phyloP scores from a whole-genome alignment of 2,113 vertebrate genomes.

The Labeo catla region DNA sequence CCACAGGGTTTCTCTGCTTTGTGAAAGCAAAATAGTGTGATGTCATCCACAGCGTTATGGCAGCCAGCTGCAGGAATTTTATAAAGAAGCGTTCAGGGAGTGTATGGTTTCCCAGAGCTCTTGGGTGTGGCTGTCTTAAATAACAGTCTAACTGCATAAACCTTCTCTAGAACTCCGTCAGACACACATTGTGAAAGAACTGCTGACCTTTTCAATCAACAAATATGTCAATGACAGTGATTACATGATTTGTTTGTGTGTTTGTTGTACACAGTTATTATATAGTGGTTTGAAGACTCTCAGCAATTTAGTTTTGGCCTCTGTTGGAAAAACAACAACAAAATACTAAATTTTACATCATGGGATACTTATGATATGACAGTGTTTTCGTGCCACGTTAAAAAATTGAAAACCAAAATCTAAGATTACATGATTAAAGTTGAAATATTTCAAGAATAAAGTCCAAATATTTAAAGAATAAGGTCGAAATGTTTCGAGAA shows the following conservation, averaged over 20 bases:
- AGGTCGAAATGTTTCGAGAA: no score
- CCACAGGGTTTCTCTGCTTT: neutral
- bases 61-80: conserved; percentile 37
- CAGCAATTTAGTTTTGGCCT: neutral
- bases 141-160: neutral
- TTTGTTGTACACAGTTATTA: neutral
- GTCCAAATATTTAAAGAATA: no score
- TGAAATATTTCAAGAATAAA: no score
- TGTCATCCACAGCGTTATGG: conserved; percentile 5
- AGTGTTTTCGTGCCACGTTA: no score
- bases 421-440: no score
- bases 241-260: neutral
- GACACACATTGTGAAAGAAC: neutral
- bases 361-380: neutral
- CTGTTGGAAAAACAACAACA: neutral
- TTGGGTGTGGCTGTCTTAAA: conserved; percentile 44
- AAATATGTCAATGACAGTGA: neutral
- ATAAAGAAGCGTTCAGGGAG: conserved; percentile 39
- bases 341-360: neutral
- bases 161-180: neutral
- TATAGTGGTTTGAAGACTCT: neutral
- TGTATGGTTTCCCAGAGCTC: neutral
- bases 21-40: conserved; percentile 31
- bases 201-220: neutral
- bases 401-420: no score